phyloP scores from a whole-genome alignment of 2,888 invertebrate genomes.

The Amphipoea oculea region DNA sequence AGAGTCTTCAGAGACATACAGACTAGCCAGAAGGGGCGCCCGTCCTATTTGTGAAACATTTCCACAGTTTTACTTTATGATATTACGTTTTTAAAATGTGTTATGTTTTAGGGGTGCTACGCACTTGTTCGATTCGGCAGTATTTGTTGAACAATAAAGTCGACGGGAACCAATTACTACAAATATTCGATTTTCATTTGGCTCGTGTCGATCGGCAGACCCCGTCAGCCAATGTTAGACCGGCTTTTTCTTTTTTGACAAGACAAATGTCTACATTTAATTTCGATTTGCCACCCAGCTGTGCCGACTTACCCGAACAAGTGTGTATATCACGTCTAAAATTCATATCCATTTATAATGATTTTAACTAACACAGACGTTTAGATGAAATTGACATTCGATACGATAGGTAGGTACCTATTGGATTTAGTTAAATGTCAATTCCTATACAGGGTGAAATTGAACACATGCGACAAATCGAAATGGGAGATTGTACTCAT shows the following conservation, averaged over 20 bases:
- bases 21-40: conserved; percentile 72
- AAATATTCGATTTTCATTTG: background rate
- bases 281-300: too few species aligned
- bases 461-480: too few species aligned
- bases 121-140: background rate
- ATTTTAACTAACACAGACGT: background rate
- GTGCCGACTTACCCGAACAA: background rate
- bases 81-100: background rate
- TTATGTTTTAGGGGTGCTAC: background rate
- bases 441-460: background rate
- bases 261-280: background rate
- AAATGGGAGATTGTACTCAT: too few species aligned
- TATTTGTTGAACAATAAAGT: background rate
- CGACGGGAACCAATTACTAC: background rate
- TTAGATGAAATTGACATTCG: background rate
- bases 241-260: background rate
- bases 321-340: background rate
- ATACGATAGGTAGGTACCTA: background rate
- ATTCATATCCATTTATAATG: background rate
- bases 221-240: background rate
- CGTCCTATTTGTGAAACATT: conserved; percentile 24
- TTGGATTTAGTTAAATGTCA: background rate
- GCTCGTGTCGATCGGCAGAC: background rate
- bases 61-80: background rate
- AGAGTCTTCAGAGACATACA: conserved; percentile 76